These are phyloP conservation scores for Kradibia gibbosae DNA, from an alignment of 1,140 invertebrate species.

Conservation along the genomic window DNA sequence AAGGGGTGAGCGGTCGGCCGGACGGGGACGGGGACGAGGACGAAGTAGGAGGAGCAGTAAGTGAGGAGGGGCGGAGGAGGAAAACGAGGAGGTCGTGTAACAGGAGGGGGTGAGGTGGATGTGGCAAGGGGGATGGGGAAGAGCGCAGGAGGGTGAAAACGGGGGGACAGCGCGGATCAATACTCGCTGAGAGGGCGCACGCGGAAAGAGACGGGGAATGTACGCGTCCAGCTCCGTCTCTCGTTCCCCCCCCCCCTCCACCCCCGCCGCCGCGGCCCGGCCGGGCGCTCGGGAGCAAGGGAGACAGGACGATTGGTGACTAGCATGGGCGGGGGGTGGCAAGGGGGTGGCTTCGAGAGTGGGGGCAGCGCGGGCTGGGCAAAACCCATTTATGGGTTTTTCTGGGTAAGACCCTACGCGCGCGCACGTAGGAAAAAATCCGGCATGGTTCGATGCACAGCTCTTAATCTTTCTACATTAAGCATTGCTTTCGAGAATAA, in stretches of 20 bases:
- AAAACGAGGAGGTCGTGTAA: conserved; percentile 52
- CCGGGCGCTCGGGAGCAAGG: background rate
- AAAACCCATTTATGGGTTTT: conserved; percentile 46
- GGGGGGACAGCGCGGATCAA: conserved; percentile 56
- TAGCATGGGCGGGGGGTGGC: background rate
- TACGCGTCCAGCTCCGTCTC: background rate
- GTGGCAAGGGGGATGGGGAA: background rate
- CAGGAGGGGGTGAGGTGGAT: conserved; percentile 24
- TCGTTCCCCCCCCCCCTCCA: background rate
- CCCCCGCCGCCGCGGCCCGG: background rate
- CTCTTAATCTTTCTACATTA: conserved; percentile 45
- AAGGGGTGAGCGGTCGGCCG: conserved; percentile 2
- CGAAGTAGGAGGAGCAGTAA: conserved; percentile 23
- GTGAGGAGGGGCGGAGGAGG: conserved; percentile 11
- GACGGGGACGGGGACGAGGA: conserved; percentile 19
- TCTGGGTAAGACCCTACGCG: conserved; percentile 16
- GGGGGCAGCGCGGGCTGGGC: background rate
- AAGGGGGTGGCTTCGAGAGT: no score
- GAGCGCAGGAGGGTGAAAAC: background rate
- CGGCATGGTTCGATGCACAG: background rate
- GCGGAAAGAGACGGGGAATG: conserved; percentile 29
- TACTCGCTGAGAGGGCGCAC: conserved; percentile 44
- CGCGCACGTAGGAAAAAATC: background rate
- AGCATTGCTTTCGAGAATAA: conserved; percentile 14
- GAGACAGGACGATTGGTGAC: no score